Base-by-base conservation (phyloP, 2,888 invertebrate genomes). In the Rhaphigaster nebulosa region DNA sequence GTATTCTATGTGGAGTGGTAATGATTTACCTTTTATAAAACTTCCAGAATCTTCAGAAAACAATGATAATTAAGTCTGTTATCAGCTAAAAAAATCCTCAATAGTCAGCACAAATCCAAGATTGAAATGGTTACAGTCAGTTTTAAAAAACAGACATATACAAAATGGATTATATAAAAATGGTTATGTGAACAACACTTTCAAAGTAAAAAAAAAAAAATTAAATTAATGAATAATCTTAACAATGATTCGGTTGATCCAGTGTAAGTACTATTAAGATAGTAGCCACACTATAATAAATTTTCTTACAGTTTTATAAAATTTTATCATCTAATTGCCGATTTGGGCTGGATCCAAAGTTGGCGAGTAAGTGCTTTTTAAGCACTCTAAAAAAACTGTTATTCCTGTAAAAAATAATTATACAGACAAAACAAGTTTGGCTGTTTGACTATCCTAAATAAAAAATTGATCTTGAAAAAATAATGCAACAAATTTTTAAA, bases 1-100 rank as follows among this genome's bases (percentile, higher is more conserved):
- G 41, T 94, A 94, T 92, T 94, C 94, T 38, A 94, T 94, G 94
- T 94, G 94, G 94, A 94, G 94, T 91, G 94, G 94, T 90, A 94
- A 94, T 87, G 94, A 94, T 92, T 92, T 94, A 92, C 94, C 94
- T 29, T 94, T 94, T 92, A 94, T 94, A 90, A 94, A 94, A 93
- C 93, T 94, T 87, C 94, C 94, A 20, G 94, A 94, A 92, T 94
- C 94, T 92, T 94, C 93, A 90, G 94, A 94, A 92, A 92, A 91
- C 89, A 89, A 90, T 45, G 92, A 92, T 41, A 90, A 91, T 84
- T 90, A 90, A 84, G 45, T 90, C 18, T 54, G 15, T 84, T n/a
- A n/a, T 54, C 20, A 88, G 80, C 23, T 80, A 3, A 10, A 54
- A 29, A 29, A 65, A 65, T 15, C n/a, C 26, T 65, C 18, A 29